These are phyloP conservation scores for Charaxes varanes DNA, from an alignment of 1,140 invertebrate species.

Conservation along the genomic window DNA sequence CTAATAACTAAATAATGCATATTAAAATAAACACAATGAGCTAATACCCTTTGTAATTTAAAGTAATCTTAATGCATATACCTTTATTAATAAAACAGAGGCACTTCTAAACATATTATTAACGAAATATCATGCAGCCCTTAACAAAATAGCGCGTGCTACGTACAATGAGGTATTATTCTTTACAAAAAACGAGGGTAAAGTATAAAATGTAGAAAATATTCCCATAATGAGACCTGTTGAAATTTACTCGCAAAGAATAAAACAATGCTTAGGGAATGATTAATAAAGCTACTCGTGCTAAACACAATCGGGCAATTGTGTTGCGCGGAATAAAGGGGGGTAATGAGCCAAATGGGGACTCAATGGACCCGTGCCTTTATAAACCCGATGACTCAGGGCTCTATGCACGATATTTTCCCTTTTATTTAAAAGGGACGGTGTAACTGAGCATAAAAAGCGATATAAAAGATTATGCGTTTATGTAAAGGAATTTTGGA, in stretches of 20 bases:
- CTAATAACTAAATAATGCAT: too few species aligned
- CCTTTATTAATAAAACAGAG: too few species aligned
- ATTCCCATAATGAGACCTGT: conserved; percentile 1
- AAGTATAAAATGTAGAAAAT: too few species aligned
- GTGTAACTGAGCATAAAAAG: conserved; percentile 2
- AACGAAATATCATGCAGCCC: too few species aligned
- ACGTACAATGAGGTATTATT: too few species aligned
- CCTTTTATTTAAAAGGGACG: conserved; percentile 9
- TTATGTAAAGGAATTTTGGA: too few species aligned
- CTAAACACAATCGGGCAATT: conserved; percentile 3
- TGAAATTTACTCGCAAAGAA: conserved; percentile 7
- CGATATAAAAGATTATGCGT: too few species aligned
- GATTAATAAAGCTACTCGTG: conserved; percentile 17
- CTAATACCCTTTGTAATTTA: too few species aligned
- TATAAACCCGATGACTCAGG: conserved; percentile 2
- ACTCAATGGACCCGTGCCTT: background rate
- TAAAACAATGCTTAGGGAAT: conserved; percentile 10
- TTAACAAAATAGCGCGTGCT: conserved; percentile 1
- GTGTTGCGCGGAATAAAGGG: conserved; percentile 11
- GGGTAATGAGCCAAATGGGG: conserved; percentile 8
- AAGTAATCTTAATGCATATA: too few species aligned
- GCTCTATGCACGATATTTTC: conserved; percentile 6
- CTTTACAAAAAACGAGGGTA: too few species aligned
- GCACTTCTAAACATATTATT: too few species aligned
- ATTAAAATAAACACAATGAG: too few species aligned